Evolutionary conservation across 1,140 invertebrate genomes (phyloP).

Genomic region (Bacillus rossius): DNA sequence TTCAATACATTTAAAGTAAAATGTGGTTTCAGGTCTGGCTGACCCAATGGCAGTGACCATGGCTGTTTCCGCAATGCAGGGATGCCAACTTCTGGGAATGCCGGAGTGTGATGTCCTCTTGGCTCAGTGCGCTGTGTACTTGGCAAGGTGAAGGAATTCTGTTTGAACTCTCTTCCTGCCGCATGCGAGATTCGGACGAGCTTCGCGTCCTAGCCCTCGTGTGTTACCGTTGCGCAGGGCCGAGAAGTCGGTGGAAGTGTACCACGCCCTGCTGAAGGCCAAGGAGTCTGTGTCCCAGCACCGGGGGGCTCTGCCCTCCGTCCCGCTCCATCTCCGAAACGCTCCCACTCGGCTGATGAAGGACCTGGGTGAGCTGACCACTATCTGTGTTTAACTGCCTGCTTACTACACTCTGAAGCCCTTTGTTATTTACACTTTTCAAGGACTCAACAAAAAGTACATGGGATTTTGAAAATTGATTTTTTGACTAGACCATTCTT

Average conservation of each 20-base stretch:
- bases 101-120: conserved; percentile 74
- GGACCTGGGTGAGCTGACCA: conserved; percentile 52
- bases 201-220: too few relatives aligned
- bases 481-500: too few relatives aligned
- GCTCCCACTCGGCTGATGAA: conserved; percentile 75
- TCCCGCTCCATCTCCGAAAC: conserved; percentile 72
- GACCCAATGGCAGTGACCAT: conserved; percentile 49
- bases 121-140: conserved; percentile 68
- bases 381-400: neutral
- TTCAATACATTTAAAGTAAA: neutral
- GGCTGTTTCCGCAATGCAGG: conserved; percentile 45
- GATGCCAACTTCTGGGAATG: conserved; percentile 75
- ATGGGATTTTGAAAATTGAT: too few relatives aligned
- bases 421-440: too few relatives aligned
- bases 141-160: conserved; percentile 46
- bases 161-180: too few relatives aligned
- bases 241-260: conserved; percentile 66
- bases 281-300: conserved; percentile 53
- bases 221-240: conserved; percentile 41
- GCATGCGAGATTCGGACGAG: too few relatives aligned
- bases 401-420: too few relatives aligned
- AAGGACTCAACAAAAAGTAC: too few relatives aligned
- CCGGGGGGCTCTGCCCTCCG: conserved; percentile 63
- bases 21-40: conserved; percentile 38
- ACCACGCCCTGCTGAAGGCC: conserved; percentile 57